These are phyloP conservation scores for Trematocara nigrifrons DNA, from an alignment of 2,113 vertebrate species.

Conservation along the genomic window DNA sequence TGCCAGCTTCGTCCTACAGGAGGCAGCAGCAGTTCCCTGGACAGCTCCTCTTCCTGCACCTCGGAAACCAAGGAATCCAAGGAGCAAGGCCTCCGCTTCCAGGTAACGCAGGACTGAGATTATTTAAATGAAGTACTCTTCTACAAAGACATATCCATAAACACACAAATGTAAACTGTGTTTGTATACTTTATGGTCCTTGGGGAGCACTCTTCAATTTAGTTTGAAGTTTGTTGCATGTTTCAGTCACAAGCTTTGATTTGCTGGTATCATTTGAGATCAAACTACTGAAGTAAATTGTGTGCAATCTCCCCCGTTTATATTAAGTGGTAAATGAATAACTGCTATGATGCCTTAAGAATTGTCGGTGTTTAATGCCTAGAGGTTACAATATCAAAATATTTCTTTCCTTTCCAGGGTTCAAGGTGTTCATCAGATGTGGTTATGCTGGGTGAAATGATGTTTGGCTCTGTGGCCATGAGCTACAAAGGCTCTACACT, in stretches of 20 bases:
- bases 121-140: neutral
- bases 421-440: constrained; percentile 90
- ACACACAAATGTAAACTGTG: neutral
- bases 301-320: neutral
- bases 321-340: neutral
- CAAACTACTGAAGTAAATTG: neutral
- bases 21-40: constrained; percentile 92
- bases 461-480: constrained; percentile 99
- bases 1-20: constrained; percentile 89
- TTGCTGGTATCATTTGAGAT: neutral
- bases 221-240: neutral
- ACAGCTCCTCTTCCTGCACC: constrained; percentile 87
- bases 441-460: constrained; percentile 98
- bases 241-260: neutral
- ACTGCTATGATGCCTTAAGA: neutral
- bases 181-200: neutral
- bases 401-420: constrained; percentile 62
- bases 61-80: constrained; percentile 79
- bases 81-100: constrained; percentile 87
- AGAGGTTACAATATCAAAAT: neutral
- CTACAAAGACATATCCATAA: neutral
- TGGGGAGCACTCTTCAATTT: neutral
- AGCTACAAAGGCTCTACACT: constrained; percentile 97
- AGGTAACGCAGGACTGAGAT: constrained; percentile 67
- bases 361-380: neutral